Evolutionary conservation across 2,113 vertebrate genomes (phyloP).

Genomic region (Dromiciops gliroides): DNA sequence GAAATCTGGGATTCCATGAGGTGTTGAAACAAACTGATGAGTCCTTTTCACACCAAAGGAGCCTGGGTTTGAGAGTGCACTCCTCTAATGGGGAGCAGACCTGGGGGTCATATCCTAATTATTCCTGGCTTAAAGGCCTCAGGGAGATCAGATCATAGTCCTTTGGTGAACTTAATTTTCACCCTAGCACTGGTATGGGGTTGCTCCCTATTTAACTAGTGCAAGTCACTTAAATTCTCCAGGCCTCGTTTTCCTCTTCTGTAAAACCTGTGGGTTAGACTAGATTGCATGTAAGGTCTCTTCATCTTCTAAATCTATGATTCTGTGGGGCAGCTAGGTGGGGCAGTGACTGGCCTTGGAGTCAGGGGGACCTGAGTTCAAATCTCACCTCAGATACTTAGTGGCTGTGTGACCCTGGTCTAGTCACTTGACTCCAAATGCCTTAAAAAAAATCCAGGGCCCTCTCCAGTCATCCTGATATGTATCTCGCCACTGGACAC

Average conservation of each 20-base stretch:
- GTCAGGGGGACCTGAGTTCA: too few species aligned
- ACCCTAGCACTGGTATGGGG: not conserved
- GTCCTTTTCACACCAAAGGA: not conserved
- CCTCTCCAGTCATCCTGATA: too few species aligned
- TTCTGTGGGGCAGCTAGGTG: too few species aligned
- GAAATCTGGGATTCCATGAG: not conserved
- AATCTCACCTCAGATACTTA: too few species aligned
- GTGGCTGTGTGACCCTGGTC: too few species aligned
- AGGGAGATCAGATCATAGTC: not conserved
- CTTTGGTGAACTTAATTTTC: not conserved
- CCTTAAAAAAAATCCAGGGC: too few species aligned
- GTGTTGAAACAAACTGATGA: not conserved
- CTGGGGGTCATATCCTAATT: not conserved
- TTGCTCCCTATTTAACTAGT: not conserved
- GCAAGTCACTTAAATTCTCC: not conserved
- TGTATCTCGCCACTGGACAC: too few species aligned
- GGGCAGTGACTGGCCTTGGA: too few species aligned
- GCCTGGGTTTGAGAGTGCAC: not conserved
- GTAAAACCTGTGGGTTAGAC: not conserved
- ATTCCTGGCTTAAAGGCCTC: not conserved
- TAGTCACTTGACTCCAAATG: too few species aligned
- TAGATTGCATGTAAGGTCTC: not conserved
- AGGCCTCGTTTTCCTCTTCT: too few species aligned
- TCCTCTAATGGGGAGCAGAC: not conserved
- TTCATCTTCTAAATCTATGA: not conserved